A percentile compares a stretch with the other conserved stretches of the same genome.
Conservation (phyloP, 2,797 vertebrate genomes). For the Mus spretus region DNA sequence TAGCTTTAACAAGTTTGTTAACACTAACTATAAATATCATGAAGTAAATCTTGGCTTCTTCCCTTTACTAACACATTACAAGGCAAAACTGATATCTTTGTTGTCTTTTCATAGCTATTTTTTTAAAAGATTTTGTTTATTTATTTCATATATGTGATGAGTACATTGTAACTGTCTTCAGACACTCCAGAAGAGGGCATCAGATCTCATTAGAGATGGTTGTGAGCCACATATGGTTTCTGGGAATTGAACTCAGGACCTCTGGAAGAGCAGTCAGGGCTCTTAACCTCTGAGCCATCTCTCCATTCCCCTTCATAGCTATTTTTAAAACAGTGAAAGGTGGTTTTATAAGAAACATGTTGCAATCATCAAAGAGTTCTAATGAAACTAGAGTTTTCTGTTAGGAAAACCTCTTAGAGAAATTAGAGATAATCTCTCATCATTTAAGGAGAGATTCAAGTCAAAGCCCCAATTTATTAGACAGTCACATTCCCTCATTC, state of each 20-base stretch:
- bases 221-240: too few relatives aligned
- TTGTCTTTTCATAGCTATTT: background rate
- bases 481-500: background rate
- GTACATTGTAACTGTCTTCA: too few relatives aligned
- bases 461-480: background rate
- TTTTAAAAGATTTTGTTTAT: background rate
- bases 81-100: conserved; percentile 4
- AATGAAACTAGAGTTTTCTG: background rate
- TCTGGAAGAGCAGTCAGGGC: too few relatives aligned
- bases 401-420: background rate
- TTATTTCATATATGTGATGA: too few relatives aligned
- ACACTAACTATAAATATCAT: background rate
- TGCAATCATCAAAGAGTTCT: background rate
- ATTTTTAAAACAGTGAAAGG: conserved; percentile 39
- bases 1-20: background rate
- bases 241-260: too few relatives aligned
- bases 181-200: too few relatives aligned
- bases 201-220: too few relatives aligned
- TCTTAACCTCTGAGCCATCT: too few relatives aligned
- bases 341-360: background rate
- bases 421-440: background rate
- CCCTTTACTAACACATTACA: background rate
- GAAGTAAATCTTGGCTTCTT: background rate
- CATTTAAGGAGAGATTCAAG: background rate
- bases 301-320: too few relatives aligned